Evolutionary conservation across 2,113 vertebrate species (phyloP), one percentile per base, ranked within the genome.

Genomic region (Lophura nycthemera): DNA sequence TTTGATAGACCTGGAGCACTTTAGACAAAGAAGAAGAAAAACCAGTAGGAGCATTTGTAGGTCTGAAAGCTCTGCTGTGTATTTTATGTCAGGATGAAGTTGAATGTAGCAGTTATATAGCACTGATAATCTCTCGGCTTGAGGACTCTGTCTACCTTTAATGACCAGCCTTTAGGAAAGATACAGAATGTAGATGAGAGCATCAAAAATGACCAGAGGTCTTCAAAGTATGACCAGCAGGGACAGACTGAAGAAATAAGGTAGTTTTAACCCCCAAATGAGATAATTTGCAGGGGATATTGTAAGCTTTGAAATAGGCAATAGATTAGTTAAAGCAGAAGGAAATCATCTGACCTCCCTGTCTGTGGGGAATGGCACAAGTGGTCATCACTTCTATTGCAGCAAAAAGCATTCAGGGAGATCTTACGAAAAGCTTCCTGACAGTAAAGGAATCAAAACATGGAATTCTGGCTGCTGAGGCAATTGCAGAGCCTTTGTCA

Each of bases 51-150:
- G 81, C 65, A n/a, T 81, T 78, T 88, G 40, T 45, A 90, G 66
- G 70, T 66, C 69, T 86, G 83, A 82, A 84, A 83, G 74, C 43
- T 86, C 61, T 78, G 2, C 43, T 74, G 52, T 64, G 69, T 74
- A 54, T 83, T 86, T 64, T 56, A 24, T 74, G 42, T 81, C 70
- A 72, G 56, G 76, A 57, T 86, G 83, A 80, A 92, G 92, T 83
- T 88, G 88, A 83, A 63, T 3, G 10, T 4, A 74, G 77, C 76
- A 67, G 79, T 78, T 80, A 9, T 15, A 6, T 21, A 52, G 83
- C 73, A 47, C 90, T 94, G 93, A 92, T 83, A 92, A 95, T 65
- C 86, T 91, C 86, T 77, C 65, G 83, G 86, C 69, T 86, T 71
- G 76, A 90, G 52, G 61, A 47, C 47, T 81, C 11, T 48, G 47